Conservation (phyloP, 2,888 invertebrate genomes). For the Drosophila nr. perissopoda region DNA sequence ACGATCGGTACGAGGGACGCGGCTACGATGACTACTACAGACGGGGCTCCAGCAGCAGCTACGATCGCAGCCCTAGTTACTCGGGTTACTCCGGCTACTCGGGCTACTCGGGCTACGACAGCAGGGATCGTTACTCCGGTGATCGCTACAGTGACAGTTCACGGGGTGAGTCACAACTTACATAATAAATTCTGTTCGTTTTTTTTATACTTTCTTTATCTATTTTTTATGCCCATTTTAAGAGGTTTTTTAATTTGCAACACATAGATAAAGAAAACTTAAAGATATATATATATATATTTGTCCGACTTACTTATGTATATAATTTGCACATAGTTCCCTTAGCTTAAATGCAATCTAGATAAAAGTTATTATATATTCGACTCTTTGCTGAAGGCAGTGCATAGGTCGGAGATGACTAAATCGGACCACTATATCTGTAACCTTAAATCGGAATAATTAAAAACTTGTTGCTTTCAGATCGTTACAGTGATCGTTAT, state of each 20-base stretch:
- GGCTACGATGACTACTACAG: constrained; percentile 72
- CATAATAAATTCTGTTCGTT: neutral
- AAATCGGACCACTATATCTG: too few relatives aligned
- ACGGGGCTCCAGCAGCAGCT: constrained; percentile 40
- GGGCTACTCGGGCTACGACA: constrained; percentile 75
- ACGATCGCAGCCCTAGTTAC: constrained; percentile 71
- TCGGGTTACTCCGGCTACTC: constrained; percentile 67
- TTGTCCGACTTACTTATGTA: neutral
- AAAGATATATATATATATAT: neutral
- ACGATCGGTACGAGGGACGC: constrained; percentile 79
- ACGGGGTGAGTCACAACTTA: constrained; percentile 42
- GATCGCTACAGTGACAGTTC: constrained; percentile 75
- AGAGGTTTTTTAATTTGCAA: neutral
- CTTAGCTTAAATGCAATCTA: neutral
- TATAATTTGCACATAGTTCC: neutral
- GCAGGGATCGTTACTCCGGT: constrained; percentile 83
- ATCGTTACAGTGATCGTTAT: constrained; percentile 64
- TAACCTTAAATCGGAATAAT: neutral
- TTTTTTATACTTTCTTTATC: accelerated
- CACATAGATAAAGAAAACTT: neutral
- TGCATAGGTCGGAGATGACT: too few relatives aligned
- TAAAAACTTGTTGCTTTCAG: constrained; percentile 44
- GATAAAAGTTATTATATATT: neutral
- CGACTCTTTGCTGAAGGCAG: neutral
- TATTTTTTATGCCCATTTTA: neutral